phyloP scores from a whole-genome alignment of 2,797 vertebrate genomes.

The Spea hammondii region DNA sequence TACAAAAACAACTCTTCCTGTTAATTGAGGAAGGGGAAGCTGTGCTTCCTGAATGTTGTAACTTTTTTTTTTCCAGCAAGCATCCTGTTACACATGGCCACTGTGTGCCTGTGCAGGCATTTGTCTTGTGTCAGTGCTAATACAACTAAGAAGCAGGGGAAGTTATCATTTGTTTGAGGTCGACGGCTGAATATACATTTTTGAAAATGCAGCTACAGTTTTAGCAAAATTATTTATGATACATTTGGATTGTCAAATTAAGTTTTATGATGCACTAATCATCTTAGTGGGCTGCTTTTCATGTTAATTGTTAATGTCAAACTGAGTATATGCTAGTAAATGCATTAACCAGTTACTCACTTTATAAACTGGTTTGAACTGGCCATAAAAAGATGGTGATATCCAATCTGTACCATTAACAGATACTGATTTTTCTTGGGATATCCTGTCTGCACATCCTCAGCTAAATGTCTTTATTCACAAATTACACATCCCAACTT shows the following conservation, averaged over 20 bases:
- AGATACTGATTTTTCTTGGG: neutral
- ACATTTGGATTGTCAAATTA: neutral
- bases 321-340: too few species aligned
- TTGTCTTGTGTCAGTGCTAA: neutral
- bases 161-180: neutral
- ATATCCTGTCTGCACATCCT: neutral
- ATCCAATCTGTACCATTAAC: neutral
- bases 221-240: neutral
- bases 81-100: neutral
- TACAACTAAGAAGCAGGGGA: neutral
- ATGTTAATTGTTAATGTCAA: too few species aligned
- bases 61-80: neutral
- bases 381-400: too few species aligned
- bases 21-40: conserved; percentile 13
- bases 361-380: too few species aligned
- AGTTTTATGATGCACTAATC: too few species aligned
- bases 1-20: neutral
- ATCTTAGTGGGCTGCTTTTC: too few species aligned
- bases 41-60: neutral
- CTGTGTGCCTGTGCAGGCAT: neutral
- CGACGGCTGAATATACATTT: neutral
- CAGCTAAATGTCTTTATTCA: neutral
- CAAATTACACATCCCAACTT: neutral
- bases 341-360: too few species aligned
- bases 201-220: neutral